These are phyloP conservation scores for Okamejei kenojei DNA, from an alignment of 2,797 vertebrate genomes.

Conservation along the genomic window DNA sequence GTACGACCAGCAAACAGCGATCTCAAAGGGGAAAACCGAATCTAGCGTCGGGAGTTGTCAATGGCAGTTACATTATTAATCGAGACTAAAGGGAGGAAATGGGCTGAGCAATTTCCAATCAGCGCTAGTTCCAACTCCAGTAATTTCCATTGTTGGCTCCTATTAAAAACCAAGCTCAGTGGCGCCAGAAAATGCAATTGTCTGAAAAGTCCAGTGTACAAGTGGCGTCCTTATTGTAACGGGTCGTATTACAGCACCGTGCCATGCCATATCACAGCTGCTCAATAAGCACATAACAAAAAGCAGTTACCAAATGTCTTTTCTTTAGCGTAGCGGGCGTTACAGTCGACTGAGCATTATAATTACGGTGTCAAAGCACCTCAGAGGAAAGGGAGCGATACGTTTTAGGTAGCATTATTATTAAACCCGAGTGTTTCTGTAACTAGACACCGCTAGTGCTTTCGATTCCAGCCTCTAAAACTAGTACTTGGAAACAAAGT, in stretches of 20 bases:
- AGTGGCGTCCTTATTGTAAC: neutral
- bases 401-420: neutral
- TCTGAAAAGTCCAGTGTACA: neutral
- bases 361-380: neutral
- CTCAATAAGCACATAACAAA: neutral
- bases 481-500: neutral
- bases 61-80: neutral
- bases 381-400: neutral
- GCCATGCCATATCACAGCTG: neutral
- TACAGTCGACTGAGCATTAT: neutral
- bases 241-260: conserved; percentile 18
- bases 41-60: neutral
- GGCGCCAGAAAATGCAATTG: neutral
- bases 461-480: neutral
- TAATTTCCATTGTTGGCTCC: neutral
- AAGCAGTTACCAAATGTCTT: neutral
- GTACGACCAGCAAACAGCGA: neutral
- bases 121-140: neutral
- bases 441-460: neutral
- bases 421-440: neutral
- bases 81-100: neutral
- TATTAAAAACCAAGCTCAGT: neutral
- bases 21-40: neutral
- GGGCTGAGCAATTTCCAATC: neutral
- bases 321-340: neutral